phyloP scores from a whole-genome alignment of 2,888 invertebrate species.

The Himalopsyche anomala region DNA sequence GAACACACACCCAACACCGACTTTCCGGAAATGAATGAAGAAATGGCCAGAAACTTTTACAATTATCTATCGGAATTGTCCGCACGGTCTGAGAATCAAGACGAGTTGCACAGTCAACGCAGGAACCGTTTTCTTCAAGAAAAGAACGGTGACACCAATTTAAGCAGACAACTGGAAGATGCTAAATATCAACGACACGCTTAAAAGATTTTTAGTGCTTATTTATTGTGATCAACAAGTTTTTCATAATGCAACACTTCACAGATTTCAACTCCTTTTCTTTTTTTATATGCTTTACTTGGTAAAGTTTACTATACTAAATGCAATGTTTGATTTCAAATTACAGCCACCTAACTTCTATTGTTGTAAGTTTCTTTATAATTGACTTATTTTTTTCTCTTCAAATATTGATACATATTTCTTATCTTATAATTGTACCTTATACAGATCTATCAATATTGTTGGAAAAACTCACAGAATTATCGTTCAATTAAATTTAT shows the following conservation, averaged over 20 bases:
- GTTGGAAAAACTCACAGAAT: too few species aligned
- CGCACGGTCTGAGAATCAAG: not conserved
- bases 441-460: too few species aligned
- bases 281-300: too few species aligned
- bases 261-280: not conserved
- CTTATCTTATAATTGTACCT: too few species aligned
- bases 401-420: too few species aligned
- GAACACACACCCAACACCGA: not conserved
- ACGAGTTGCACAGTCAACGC: conserved; percentile 44
- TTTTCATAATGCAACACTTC: not conserved
- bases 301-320: too few species aligned
- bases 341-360: too few species aligned
- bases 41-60: conserved; percentile 44
- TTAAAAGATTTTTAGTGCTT: conserved; percentile 6
- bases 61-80: conserved; percentile 48
- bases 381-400: too few species aligned
- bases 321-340: too few species aligned
- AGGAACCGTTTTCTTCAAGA: conserved; percentile 37
- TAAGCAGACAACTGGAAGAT: conserved; percentile 52
- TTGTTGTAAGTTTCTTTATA: too few species aligned
- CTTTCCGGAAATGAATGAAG: conserved; percentile 5
- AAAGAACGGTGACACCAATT: conserved; percentile 4
- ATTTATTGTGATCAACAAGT: not conserved
- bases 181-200: conserved; percentile 48
- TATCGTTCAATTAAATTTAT: too few species aligned